Base-by-base conservation (phyloP, 2,113 vertebrate species). In the Cyphomyrus plagiostoma region DNA sequence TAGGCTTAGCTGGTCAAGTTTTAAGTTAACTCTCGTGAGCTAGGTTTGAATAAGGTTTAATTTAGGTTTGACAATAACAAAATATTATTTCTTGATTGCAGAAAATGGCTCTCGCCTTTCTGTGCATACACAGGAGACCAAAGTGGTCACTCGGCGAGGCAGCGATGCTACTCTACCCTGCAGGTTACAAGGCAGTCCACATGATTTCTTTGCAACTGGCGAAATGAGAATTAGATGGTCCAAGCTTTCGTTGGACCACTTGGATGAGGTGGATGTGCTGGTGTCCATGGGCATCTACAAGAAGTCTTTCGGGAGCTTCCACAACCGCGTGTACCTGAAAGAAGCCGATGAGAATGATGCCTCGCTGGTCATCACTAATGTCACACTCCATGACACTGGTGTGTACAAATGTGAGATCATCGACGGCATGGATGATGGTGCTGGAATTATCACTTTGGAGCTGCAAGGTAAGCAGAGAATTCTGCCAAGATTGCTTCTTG, bases 191-290 rank as follows among this genome's bases (percentile, higher is more conserved):
- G 93, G 93, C 26, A 92, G 94, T 50, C 93, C 95, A 35, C 93
- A 92, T 52, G 5, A 86, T 1, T 88, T 92, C 89, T 96, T 95
- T 92, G 95, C 92, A 88, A 90, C 74, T 82, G 56, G 91, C 2
- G 97, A 95, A 90, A 95, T 96, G 86, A 96, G 97, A 26, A 94
- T 98, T 90, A 98, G 97, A 94, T 99, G 98, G 98, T 97, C 95
- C 95, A 99, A 98, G 93, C 92, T 98, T 88, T 97, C 95, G 46
- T 95, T 95, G 17, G 96, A 97, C 93, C 96, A 96, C 92, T 93
- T 96, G 90, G 94, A 95, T 91, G 97, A 97, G 89, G 94, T 96
- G 89, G 96, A 98, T 0, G 97, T 99, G 83, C 93, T 98, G 88
- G 92, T 97, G 56, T 96, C 96, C 48, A 98, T 98, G 97, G 98